A percentile compares a stretch with the other conserved stretches of the same genome.
phyloP scores from a whole-genome alignment of 2,797 vertebrate genomes.

The Limnodromus scolopaceus region DNA sequence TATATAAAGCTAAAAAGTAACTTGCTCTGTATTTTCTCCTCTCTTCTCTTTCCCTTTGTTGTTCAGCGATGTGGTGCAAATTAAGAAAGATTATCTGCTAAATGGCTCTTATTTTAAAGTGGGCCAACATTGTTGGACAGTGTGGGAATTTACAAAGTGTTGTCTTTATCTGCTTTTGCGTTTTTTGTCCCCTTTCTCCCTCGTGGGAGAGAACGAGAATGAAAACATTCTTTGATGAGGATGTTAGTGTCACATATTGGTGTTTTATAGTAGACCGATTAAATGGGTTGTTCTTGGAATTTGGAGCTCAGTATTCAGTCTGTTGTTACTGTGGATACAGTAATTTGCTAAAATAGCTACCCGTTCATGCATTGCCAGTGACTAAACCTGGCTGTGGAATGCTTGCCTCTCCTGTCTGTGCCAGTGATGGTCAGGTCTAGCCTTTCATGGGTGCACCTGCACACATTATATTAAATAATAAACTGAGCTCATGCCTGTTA shows the following conservation, averaged over 20 bases:
- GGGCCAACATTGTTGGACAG: neutral
- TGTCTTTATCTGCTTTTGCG: neutral
- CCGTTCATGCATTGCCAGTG: neutral
- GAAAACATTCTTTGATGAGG: neutral
- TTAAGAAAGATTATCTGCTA: neutral
- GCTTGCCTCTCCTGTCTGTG: neutral
- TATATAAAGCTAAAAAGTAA: neutral
- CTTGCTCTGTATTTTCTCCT: neutral
- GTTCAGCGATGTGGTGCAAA: constrained; percentile 8
- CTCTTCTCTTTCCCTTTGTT: neutral
- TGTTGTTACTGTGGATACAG: constrained; percentile 47
- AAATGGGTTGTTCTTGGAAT: neutral
- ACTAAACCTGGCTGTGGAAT: neutral
- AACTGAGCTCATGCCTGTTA: neutral
- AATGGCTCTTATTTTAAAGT: neutral
- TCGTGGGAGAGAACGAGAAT: neutral
- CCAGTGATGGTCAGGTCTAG: neutral
- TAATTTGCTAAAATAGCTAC: neutral
- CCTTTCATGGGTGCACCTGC: neutral
- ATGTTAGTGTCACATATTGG: neutral
- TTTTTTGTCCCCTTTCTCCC: neutral
- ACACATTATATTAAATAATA: neutral
- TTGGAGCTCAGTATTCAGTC: neutral
- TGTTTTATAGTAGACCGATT: neutral
- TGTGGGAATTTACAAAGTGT: neutral